phyloP scores from a whole-genome alignment of 2,797 vertebrate genomes.

The Phataginus tetradactyla region DNA sequence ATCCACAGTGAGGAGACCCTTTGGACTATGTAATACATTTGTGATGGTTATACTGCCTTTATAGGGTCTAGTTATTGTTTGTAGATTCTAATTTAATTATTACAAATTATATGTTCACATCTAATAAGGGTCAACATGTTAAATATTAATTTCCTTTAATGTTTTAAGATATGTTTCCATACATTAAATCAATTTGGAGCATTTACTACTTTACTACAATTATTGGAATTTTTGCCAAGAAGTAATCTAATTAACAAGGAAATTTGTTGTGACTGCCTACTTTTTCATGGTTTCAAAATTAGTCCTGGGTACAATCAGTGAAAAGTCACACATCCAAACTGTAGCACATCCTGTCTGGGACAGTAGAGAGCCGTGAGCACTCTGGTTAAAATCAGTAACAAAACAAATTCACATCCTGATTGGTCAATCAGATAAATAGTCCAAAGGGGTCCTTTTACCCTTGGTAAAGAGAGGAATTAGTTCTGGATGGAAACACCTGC shows the following conservation, averaged over 20 bases:
- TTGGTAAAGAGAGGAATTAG: not conserved
- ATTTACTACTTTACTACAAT: conserved; percentile 9
- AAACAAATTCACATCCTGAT: not conserved
- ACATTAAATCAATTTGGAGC: not conserved
- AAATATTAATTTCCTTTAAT: not conserved
- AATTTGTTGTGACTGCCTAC: not conserved
- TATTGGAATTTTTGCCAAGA: not conserved
- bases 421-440: conserved; percentile 1
- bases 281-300: conserved; percentile 24
- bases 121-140: not conserved
- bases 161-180: not conserved
- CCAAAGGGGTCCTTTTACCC: conserved; percentile 15
- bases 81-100: not conserved
- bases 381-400: not conserved
- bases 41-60: not conserved
- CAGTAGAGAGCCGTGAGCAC: not conserved
- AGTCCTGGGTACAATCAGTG: not conserved
- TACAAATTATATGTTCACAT: not conserved
- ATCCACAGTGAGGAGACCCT: not conserved
- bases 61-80: not conserved
- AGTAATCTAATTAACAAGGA: not conserved
- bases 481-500: conserved; percentile 13
- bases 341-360: not conserved
- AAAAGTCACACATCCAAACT: conserved; percentile 36
- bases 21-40: not conserved